A percentile compares a stretch with the other conserved stretches of the same genome.
Evolutionary conservation across 2,797 vertebrate species (phyloP).

Genomic region (Hyperoplus lanceolatus): DNA sequence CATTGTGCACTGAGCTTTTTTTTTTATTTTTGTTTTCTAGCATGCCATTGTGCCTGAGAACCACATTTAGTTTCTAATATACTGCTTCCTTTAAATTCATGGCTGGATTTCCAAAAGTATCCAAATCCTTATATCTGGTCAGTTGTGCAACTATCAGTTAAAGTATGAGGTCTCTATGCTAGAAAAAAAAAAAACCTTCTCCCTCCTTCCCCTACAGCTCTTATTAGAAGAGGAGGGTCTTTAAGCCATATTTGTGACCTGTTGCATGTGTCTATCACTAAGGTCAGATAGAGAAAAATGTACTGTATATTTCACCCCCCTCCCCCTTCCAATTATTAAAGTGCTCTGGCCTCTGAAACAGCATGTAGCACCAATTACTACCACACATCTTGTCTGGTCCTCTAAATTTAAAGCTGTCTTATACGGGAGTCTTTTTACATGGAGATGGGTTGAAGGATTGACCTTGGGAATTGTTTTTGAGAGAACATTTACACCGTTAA

Average conservation of each 20-base stretch:
- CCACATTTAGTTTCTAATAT: background rate
- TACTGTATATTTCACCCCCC: background rate
- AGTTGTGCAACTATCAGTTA: background rate
- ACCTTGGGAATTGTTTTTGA: slow-evolving; percentile 7
- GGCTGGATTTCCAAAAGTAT: background rate
- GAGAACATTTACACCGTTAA: slow-evolving; percentile 42
- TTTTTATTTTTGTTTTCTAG: background rate
- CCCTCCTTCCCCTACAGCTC: background rate
- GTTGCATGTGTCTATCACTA: background rate
- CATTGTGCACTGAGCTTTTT: background rate
- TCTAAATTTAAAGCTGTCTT: slow-evolving; percentile 1
- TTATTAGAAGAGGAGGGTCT: slow-evolving; percentile 26
- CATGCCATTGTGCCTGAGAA: slow-evolving; percentile 14
- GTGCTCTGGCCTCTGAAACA: slow-evolving; percentile 7
- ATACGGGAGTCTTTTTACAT: background rate
- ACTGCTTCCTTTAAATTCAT: slow-evolving; percentile 6
- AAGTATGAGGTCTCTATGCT: background rate
- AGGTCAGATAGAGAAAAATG: background rate
- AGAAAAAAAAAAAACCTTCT: too few species aligned
- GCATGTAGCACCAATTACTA: slow-evolving; percentile 10
- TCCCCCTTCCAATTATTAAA: background rate
- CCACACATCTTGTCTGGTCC: background rate
- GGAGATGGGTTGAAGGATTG: background rate
- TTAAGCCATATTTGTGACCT: slow-evolving; percentile 45
- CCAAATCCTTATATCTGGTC: background rate